Evolutionary conservation across 2,113 vertebrate species (phyloP).

Genomic region (Boleophthalmus pectinirostris): DNA sequence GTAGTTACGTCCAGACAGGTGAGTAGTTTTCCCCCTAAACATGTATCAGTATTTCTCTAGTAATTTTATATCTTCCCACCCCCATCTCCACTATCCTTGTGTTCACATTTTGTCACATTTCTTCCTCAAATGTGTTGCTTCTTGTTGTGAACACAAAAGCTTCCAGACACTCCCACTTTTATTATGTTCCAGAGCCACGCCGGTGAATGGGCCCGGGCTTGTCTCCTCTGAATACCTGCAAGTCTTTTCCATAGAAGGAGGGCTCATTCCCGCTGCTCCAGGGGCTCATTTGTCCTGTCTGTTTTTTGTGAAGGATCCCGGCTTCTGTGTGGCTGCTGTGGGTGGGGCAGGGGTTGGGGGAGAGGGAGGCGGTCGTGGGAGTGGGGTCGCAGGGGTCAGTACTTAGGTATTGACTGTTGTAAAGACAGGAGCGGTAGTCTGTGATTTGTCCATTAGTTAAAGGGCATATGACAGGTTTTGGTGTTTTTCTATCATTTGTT

Average conservation of each 20-base stretch:
- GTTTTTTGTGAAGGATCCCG: conserved; percentile 30
- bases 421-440: conserved; percentile 31
- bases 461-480: too few relatives aligned
- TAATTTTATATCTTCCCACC: neutral
- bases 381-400: conserved; percentile 38
- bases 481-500: too few relatives aligned
- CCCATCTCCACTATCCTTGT: conserved; percentile 20
- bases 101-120: conserved; percentile 13
- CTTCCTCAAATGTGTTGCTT: conserved; percentile 18
- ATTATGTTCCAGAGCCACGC: conserved; percentile 24
- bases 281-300: conserved; percentile 60
- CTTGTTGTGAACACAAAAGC: conserved; percentile 17
- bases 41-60: too few relatives aligned
- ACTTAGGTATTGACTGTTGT: conserved; percentile 50
- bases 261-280: conserved; percentile 64
- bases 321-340: conserved; percentile 32
- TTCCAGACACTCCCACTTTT: conserved; percentile 44
- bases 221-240: conserved; percentile 58
- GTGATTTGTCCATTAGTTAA: conserved; percentile 55
- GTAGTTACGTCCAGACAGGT: neutral
- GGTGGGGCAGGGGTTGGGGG: conserved; percentile 21
- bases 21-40: too few relatives aligned
- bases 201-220: conserved; percentile 61
- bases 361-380: too few relatives aligned
- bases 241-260: conserved; percentile 55